phyloP scores from a whole-genome alignment of 2,888 invertebrate species.

The Matsumyia berberina region DNA sequence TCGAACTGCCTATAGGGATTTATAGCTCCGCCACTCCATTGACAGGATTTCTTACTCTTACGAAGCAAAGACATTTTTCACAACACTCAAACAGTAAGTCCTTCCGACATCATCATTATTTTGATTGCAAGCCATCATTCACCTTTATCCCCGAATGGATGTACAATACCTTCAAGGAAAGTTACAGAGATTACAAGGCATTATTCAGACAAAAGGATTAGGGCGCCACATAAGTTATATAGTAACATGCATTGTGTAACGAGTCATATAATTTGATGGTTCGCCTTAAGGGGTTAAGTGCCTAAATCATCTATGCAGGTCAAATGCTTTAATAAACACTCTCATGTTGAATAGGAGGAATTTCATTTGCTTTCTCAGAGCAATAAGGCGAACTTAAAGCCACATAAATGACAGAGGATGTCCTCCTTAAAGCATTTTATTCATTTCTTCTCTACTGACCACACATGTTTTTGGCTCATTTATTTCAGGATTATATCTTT shows the following conservation, averaged over 20 bases:
- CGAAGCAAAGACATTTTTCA: constrained; percentile 27
- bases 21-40: background rate
- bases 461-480: constrained; percentile 16
- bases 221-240: constrained; percentile 13
- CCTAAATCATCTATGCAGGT: constrained; percentile 9
- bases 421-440: constrained; percentile 4
- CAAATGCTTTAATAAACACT: constrained; percentile 34
- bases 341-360: background rate
- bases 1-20: constrained; percentile 15
- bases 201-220: constrained; percentile 50
- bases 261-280: constrained; percentile 45
- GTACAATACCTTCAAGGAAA: constrained; percentile 41
- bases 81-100: constrained; percentile 36
- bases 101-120: constrained; percentile 58
- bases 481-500: constrained; percentile 41
- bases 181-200: constrained; percentile 61
- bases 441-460: background rate
- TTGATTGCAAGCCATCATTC: constrained; percentile 63
- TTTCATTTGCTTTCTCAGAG: background rate
- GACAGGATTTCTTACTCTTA: background rate
- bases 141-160: constrained; percentile 65
- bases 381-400: constrained; percentile 4
- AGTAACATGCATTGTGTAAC: constrained; percentile 12
- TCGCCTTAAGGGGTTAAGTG: constrained; percentile 42
- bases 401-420: background rate